Conservation (phyloP, 2,888 invertebrate genomes). For the Salticus scenicus region DNA sequence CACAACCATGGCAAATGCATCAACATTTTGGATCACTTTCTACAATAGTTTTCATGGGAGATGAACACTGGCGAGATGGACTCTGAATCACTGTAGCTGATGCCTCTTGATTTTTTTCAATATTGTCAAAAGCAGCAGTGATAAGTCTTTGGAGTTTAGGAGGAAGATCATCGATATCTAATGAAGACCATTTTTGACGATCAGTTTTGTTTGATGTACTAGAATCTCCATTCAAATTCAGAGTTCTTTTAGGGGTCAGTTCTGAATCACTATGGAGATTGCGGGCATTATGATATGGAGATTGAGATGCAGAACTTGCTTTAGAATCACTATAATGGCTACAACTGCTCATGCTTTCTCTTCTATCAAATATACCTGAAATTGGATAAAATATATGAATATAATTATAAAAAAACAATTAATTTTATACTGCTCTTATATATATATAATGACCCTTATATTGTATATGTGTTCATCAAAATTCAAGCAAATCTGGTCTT, state of each 20-base stretch:
- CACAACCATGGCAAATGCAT: background rate
- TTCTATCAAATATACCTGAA: slow-evolving; percentile 28
- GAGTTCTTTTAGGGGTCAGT: slow-evolving; percentile 38
- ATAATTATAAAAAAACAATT: too few species aligned
- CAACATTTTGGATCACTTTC: slow-evolving; percentile 49
- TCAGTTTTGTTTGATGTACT: background rate
- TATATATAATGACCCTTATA: too few species aligned
- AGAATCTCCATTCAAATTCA: background rate
- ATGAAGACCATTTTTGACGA: slow-evolving; percentile 34
- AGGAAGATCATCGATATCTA: slow-evolving; percentile 64
- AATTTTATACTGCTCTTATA: too few species aligned
- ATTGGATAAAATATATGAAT: background rate
- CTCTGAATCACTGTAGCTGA: slow-evolving; percentile 30
- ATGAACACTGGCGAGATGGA: slow-evolving; percentile 19
- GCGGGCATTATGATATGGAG: slow-evolving; percentile 32
- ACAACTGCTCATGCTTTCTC: slow-evolving; percentile 58
- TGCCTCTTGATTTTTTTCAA: slow-evolving; percentile 27
- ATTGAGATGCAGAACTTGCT: slow-evolving; percentile 40
- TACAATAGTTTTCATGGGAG: background rate
- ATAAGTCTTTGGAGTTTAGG: slow-evolving; percentile 57
- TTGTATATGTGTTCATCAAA: too few species aligned
- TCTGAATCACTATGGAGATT: slow-evolving; percentile 61
- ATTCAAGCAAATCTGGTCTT: too few species aligned
- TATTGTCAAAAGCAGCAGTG: slow-evolving; percentile 56
- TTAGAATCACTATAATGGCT: slow-evolving; percentile 58